Evolutionary conservation across 2,113 vertebrate genomes (phyloP).

Genomic region (human (Homo sapiens)): GRCh38 chr20:7709001-7709500

Average conservation of each 20-base stretch:
- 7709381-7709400: constrained; percentile 60
- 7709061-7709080: constrained; percentile 71
- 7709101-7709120: constrained; percentile 76
- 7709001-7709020: constrained; percentile 56
- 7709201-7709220: constrained; percentile 71
- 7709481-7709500: constrained; percentile 23
- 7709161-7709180: constrained; percentile 2
- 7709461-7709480: not conserved
- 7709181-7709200: constrained; percentile 74
- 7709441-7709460: constrained; percentile 43
- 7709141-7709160: constrained; percentile 67
- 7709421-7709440: constrained; percentile 33
- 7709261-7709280: constrained; percentile 46
- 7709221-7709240: constrained; percentile 70
- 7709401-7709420: constrained; percentile 3
- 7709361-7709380: constrained; percentile 34
- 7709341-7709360: not conserved
- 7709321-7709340: not conserved
- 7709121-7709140: constrained; percentile 73
- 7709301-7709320: constrained; percentile 44
- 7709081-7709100: constrained; percentile 70
- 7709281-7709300: constrained; percentile 11
- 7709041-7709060: constrained; percentile 62
- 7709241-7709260: constrained; percentile 65
- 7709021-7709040: constrained; percentile 45